Conservation (phyloP, 1,140 invertebrate species). For the Macrotrachela quadricornifera region DNA sequence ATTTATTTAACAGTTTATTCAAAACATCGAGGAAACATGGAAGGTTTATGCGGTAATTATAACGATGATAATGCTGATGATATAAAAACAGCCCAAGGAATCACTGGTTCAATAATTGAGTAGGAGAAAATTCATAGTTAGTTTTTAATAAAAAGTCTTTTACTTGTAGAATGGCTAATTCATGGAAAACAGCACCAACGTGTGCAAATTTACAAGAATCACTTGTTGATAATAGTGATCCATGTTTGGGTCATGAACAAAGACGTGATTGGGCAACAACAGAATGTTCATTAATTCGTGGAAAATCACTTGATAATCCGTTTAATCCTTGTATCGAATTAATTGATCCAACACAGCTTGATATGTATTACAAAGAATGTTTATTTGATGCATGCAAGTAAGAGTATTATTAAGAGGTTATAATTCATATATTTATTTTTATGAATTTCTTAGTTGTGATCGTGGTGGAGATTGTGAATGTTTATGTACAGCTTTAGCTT, state of each 20-base stretch:
- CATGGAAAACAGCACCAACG: constrained; percentile 8
- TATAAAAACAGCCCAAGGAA: constrained; percentile 6
- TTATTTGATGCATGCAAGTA: constrained; percentile 4
- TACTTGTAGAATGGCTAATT: constrained; percentile 1
- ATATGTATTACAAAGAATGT: neutral
- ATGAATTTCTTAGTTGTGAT: constrained; percentile 48
- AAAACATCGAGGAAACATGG: constrained; percentile 34
- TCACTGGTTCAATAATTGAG: neutral
- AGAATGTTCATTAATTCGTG: neutral
- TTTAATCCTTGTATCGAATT: neutral
- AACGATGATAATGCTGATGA: constrained; percentile 58
- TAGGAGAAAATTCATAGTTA: no score
- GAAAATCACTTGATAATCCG: neutral
- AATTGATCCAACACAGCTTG: neutral
- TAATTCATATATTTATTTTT: no score
- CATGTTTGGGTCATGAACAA: neutral
- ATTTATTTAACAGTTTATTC: constrained; percentile 6
- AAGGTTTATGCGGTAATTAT: constrained; percentile 70
- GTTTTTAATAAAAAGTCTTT: no score
- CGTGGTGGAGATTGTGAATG: constrained; percentile 67
- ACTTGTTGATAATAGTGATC: constrained; percentile 1
- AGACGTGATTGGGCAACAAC: constrained; percentile 7
- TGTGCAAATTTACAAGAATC: neutral
- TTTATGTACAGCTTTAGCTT: constrained; percentile 59
- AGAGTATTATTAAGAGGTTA: no score